Conservation (phyloP, 2,113 vertebrate species). For the Zapus hudsonius region DNA sequence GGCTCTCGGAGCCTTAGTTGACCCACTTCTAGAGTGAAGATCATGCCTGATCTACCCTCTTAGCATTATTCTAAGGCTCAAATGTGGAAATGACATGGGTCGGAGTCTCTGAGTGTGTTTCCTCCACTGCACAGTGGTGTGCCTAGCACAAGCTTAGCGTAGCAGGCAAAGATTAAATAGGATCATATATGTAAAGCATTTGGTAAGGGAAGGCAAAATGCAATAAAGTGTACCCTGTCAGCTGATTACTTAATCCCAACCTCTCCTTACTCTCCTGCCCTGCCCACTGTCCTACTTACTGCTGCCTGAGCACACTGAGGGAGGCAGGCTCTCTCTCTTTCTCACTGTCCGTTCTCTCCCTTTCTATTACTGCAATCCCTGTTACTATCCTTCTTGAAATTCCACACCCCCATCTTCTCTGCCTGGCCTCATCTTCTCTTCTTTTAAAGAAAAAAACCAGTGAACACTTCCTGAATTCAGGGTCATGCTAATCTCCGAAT, state of each 20-base stretch:
- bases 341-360: not conserved
- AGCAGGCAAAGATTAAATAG: not conserved
- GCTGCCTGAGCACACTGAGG: not conserved
- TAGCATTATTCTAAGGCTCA: not conserved
- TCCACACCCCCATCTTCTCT: not conserved
- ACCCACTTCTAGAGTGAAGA: not conserved
- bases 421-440: not conserved
- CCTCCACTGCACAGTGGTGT: not conserved
- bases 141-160: not conserved
- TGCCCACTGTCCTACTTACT: not conserved
- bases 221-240: not conserved
- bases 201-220: not conserved
- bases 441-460: not conserved
- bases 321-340: rapidly evolving
- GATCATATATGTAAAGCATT: not conserved
- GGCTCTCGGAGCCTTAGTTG: not conserved
- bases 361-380: not conserved
- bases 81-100: not conserved
- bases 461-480: too few species aligned
- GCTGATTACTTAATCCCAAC: not conserved
- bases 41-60: not conserved
- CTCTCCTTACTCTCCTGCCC: not conserved
- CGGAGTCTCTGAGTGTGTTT: not conserved
- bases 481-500: too few species aligned
- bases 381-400: not conserved